A percentile compares a stretch with the other conserved stretches of the same genome.
Evolutionary conservation across 2,888 invertebrate species (phyloP).

Genomic region (Sabatieria punctata): DNA sequence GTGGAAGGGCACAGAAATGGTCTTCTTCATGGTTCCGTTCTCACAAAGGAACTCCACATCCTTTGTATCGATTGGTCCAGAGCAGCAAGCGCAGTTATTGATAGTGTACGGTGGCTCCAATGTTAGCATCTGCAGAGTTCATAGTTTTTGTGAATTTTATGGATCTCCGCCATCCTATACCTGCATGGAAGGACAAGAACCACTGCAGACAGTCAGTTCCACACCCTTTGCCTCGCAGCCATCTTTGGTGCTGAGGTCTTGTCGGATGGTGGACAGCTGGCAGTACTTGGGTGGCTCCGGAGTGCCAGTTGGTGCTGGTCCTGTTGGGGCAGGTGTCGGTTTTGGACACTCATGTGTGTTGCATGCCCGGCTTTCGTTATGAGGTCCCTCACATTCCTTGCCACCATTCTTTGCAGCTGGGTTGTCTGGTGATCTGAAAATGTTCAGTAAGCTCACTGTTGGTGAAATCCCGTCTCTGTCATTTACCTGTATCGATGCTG

Average conservation of each 20-base stretch:
- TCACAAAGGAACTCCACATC: conserved; percentile 2
- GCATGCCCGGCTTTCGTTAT: conserved; percentile 1
- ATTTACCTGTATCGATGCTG: conserved; percentile 4
- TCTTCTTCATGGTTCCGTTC: not conserved
- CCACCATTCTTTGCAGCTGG: conserved; percentile 3
- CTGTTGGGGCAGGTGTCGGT: not conserved
- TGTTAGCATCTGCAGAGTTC: not conserved
- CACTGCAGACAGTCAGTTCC: not conserved
- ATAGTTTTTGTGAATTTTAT: too few relatives aligned
- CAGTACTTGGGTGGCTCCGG: not conserved
- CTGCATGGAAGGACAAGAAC: conserved; percentile 3
- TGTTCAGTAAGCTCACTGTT: not conserved
- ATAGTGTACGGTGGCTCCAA: not conserved
- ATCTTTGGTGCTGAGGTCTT: not conserved
- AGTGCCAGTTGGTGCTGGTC: not conserved
- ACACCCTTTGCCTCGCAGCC: conserved; percentile 1
- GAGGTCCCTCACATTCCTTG: not conserved
- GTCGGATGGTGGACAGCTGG: not conserved
- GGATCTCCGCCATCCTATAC: too few relatives aligned
- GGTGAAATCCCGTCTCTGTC: not conserved
- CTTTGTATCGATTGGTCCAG: not conserved
- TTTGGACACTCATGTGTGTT: conserved; percentile 2
- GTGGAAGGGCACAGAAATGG: conserved; percentile 2
- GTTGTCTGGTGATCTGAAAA: not conserved
- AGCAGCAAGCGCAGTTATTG: conserved; percentile 4